Conservation (phyloP, 1,140 invertebrate genomes). For the Macrobrachium nipponense region DNA sequence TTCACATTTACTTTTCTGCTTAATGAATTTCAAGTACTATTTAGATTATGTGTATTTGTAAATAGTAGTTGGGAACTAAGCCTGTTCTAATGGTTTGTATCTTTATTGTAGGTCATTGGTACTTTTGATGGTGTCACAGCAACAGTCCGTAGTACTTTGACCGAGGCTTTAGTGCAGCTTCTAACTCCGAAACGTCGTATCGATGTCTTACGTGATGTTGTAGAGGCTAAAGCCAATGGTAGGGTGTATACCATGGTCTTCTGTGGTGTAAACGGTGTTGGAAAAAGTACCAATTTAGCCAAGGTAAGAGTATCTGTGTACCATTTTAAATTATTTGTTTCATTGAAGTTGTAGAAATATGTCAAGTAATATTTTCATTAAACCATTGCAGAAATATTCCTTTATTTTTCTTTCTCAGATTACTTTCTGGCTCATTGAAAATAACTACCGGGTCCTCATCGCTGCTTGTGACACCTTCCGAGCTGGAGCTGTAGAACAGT, state of each 20-base stretch:
- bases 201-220: constrained; percentile 95
- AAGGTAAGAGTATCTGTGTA: constrained; percentile 74
- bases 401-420: constrained; percentile 73
- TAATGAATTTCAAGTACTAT: no score
- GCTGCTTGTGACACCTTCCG: constrained; percentile 99
- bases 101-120: constrained; percentile 75
- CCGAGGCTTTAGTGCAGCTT: constrained; percentile 88
- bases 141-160: constrained; percentile 85
- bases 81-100: no score
- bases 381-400: background rate
- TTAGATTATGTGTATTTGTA: background rate
- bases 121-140: constrained; percentile 92
- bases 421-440: constrained; percentile 99
- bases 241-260: constrained; percentile 97
- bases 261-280: constrained; percentile 99
- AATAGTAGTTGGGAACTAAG: background rate
- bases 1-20: no score
- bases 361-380: no score
- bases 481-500: constrained; percentile 98
- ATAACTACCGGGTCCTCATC: constrained; percentile 94
- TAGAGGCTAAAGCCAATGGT: constrained; percentile 84
- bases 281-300: constrained; percentile 99
- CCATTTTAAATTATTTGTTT: background rate
- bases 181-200: constrained; percentile 94
- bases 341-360: no score